These are phyloP conservation scores for Carcharodon carcharias DNA, from an alignment of 2,797 vertebrate genomes.

Conservation along the genomic window DNA sequence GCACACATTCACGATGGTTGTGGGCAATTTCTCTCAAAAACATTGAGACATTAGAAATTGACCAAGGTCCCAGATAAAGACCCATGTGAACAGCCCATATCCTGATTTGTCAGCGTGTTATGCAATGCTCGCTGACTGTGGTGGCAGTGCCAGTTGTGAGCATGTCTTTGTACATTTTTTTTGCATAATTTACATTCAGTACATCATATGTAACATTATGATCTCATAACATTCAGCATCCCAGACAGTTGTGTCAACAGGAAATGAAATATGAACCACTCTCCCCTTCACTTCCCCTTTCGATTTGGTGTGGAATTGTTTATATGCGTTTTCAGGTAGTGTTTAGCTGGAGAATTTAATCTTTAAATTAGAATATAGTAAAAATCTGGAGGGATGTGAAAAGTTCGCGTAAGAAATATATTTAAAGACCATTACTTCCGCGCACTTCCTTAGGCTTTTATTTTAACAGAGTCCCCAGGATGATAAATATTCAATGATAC, in stretches of 20 bases:
- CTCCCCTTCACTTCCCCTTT: neutral
- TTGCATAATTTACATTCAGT: neutral
- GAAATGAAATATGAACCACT: neutral
- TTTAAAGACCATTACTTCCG: neutral
- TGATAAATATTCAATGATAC: slow-evolving; percentile 34
- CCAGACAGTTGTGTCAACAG: neutral
- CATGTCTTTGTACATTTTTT: neutral
- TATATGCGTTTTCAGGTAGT: neutral
- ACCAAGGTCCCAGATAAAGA: neutral
- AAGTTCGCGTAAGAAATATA: neutral
- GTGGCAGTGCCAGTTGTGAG: neutral
- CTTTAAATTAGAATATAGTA: neutral
- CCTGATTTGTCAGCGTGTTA: neutral
- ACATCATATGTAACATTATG: neutral
- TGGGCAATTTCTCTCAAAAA: neutral
- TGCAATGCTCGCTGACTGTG: neutral
- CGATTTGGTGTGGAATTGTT: neutral
- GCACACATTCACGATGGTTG: neutral
- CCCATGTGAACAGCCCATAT: neutral
- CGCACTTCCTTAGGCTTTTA: neutral
- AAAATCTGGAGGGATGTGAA: neutral
- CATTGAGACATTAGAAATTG: neutral
- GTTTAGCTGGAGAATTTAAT: neutral
- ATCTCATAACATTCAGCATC: neutral
- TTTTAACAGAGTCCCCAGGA: slow-evolving; percentile 19